Conservation (phyloP, 2,113 vertebrate species). For the Anarrhichthys ocellatus region DNA sequence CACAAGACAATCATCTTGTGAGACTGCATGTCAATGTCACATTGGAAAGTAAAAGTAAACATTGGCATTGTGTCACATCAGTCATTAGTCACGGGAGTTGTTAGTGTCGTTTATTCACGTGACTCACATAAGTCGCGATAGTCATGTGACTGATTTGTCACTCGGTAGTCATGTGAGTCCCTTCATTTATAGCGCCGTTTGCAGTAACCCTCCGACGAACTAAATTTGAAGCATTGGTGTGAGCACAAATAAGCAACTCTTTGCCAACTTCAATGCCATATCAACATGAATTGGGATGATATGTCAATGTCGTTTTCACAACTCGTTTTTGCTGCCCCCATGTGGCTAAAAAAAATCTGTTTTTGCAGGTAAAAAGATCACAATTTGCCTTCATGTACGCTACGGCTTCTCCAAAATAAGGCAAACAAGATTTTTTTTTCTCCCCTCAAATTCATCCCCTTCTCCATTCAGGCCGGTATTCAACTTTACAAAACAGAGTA, state of each 20-base stretch:
- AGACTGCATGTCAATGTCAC: background rate
- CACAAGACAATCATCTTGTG: background rate
- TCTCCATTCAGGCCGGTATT: background rate
- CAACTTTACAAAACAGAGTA: background rate
- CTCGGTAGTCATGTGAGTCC: background rate
- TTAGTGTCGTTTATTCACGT: too few relatives aligned
- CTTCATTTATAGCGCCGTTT: background rate
- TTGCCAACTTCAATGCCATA: background rate
- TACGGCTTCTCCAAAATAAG: background rate
- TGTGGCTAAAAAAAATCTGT: background rate
- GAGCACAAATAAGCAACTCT: background rate
- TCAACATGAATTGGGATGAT: background rate
- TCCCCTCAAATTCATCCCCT: background rate
- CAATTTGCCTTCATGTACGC: background rate
- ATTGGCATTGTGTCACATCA: background rate
- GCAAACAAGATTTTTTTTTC: background rate
- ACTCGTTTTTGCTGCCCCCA: background rate
- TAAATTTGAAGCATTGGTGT: background rate
- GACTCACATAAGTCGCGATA: too few relatives aligned
- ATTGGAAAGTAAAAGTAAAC: background rate
- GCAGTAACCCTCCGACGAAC: background rate
- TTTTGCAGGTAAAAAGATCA: background rate
- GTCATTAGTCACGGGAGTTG: background rate
- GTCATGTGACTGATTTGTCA: too few relatives aligned
- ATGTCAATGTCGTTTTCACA: background rate